Base-by-base conservation (phyloP, 2,888 invertebrate genomes). In the Yponomeuta evonymella region DNA sequence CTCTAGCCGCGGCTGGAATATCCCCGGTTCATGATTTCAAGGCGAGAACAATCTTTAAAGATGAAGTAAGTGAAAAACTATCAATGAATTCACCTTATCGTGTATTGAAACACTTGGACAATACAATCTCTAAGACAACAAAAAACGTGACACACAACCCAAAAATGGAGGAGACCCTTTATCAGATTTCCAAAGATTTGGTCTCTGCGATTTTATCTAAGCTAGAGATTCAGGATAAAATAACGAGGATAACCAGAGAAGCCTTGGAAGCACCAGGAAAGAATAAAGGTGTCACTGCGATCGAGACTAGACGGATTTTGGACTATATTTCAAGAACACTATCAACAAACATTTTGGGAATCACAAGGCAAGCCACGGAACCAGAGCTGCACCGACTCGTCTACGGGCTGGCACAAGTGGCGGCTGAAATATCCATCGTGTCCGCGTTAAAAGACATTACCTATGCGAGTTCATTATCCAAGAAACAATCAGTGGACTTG, bases 181-280 rank as follows among this genome's bases (percentile, higher is more conserved):
- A 88, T 74, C 86, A 89, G 75, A 84, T 92, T 74, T 88, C 92
- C 0, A 90, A 90, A 75, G 89, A 91, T 72, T 77, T 92, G 58
- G 89, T 92, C 43, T 84, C 87, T n/a, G 83, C 91, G 51, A 90
- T 92, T 72, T 78, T 92, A 72, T 81, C 87, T 0, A 91, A 91
- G 73, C 78, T 92, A 72, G 90, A 92, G 78, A 85, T 88, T 67
- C 92, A 92, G 79, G 91, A 92, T 73, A 92, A 90, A 83, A 89
- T 92, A 62, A 92, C 92, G 3, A 84, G 89, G 79, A 87, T 92
- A 30, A 90, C 91, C 3, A 84, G 82, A 75, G 90, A 91, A 75
- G 92, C 92, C 12, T 79, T 91, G 5, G 89, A 90, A 76, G 90
- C 90, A 2, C 86, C 90, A 4, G 90, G 90, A 0, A 89, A 86